Percentiles rank a stretch among this genome's conserved stretches.
These are phyloP conservation scores for Sphaeridia pumilis DNA, from an alignment of 2,888 invertebrate genomes.

Conservation along the genomic window DNA sequence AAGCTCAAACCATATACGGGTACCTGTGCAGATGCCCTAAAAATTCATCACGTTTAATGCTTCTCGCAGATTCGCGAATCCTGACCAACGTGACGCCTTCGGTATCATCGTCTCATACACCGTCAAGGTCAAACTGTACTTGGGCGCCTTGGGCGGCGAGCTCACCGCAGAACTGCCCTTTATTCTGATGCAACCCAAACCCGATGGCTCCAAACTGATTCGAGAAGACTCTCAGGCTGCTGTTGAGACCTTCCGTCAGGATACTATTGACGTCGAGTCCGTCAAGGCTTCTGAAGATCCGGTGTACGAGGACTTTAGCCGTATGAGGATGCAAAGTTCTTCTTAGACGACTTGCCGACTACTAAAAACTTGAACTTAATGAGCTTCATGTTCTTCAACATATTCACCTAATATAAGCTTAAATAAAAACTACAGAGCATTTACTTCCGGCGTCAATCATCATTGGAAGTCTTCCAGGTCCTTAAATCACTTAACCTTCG, in stretches of 20 bases:
- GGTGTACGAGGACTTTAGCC: constrained; percentile 14
- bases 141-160: constrained; percentile 86
- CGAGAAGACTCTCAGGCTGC: constrained; percentile 61
- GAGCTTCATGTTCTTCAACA: too few species aligned
- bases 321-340: constrained; percentile 12
- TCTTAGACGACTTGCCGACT: too few species aligned
- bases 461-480: too few species aligned
- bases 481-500: too few species aligned
- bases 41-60: too few species aligned
- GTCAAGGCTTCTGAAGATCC: constrained; percentile 21
- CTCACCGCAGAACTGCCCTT: constrained; percentile 82
- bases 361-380: too few species aligned
- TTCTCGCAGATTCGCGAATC: constrained; percentile 55
- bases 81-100: constrained; percentile 81
- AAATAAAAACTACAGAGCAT: too few species aligned
- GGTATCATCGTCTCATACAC: constrained; percentile 93
- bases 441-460: too few species aligned
- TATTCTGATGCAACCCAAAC: constrained; percentile 80
- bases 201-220: constrained; percentile 47
- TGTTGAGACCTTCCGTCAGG: constrained; percentile 59
- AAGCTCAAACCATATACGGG: too few species aligned
- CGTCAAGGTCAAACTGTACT: constrained; percentile 83
- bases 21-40: too few species aligned
- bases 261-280: constrained; percentile 46
- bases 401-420: too few species aligned